A percentile compares a stretch with the other conserved stretches of the same genome.
These are phyloP conservation scores for Channa argus DNA, from an alignment of 2,113 vertebrate genomes.

Conservation along the genomic window DNA sequence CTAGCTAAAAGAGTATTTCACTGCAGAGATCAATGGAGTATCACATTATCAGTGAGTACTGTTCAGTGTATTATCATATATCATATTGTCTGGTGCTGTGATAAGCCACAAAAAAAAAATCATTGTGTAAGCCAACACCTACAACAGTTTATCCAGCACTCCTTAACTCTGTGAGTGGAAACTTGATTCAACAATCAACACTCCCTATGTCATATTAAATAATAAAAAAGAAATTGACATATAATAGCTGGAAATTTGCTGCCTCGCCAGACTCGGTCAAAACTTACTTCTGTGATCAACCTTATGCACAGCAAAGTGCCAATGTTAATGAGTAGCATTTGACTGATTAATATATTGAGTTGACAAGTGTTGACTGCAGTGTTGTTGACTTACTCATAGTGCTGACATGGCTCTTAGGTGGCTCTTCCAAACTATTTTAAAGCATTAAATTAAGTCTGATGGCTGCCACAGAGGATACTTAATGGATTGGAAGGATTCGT, in stretches of 20 bases:
- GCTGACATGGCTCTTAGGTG: conserved; percentile 37
- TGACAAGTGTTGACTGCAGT: conserved; percentile 58
- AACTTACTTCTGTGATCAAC: not conserved
- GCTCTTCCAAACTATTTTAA: conserved; percentile 39
- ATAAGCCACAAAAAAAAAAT: conserved; percentile 8
- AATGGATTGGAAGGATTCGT: conserved; percentile 57
- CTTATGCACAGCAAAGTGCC: conserved; percentile 6
- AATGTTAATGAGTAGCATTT: not conserved
- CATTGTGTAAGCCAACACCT: conserved; percentile 5
- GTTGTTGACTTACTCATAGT: conserved; percentile 27
- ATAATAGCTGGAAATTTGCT: not conserved
- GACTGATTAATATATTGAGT: conserved; percentile 17
- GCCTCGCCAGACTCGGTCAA: not conserved
- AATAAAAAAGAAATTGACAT: not conserved
- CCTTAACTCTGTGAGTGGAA: conserved; percentile 30
- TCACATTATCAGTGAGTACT: conserved; percentile 33
- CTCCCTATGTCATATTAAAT: conserved; percentile 8
- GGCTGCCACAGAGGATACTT: conserved; percentile 37
- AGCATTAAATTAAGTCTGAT: conserved; percentile 45
- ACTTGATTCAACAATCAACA: conserved; percentile 13
- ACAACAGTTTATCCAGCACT: conserved; percentile 5
- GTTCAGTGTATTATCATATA: conserved; percentile 11
- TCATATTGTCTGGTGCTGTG: conserved; percentile 8
- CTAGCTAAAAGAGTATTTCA: not conserved
- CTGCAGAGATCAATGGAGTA: conserved; percentile 17